Base-by-base conservation (phyloP, 2,888 invertebrate species). In the Drosophila borborema region DNA sequence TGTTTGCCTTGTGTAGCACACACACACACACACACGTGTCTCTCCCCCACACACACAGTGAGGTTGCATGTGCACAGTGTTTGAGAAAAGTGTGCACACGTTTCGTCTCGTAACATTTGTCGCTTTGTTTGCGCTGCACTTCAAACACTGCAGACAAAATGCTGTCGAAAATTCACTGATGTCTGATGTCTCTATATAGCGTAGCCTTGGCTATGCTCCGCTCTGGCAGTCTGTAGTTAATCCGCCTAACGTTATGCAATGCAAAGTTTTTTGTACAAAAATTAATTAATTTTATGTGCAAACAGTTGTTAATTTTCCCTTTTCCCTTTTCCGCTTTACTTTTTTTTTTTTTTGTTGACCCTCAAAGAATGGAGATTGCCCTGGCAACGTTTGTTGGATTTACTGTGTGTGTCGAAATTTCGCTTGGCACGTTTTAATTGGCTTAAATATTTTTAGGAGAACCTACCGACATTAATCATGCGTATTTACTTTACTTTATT, bases 61-160 rank as follows among this genome's bases (percentile, higher is more conserved):
- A 64, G 41, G 34, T 8, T 36, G 10, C 53, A 58, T 59, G 61
- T 46, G 49, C 48, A 62, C 66, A 81, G 81, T 81, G 78, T 62
- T 65, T 66, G 74, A 43, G 63, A 77, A 86, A 85, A 86, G 89
- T 89, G 77, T 81, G 84, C 70, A 71, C 74, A 82, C 85, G 49
- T 75, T 63, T 58, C 36, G 46, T 61, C 67, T 62, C 56, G 62
- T 59, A 62, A 68, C 65, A 65, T 77, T 74, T 63, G 64, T 82
- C 80, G 67, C 69, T 74, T 64, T 85, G 86, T 82, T 86, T 86
- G 87, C 67, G 23, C 41, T 79, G 77, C 87, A 86, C 85, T 86
- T 79, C 87, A 86, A 86, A 86, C 89, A 86, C 72, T 89, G 85
- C 85, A 86, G 82, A 83, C 89, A 86, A 73, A 89, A 80, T 89